Base-by-base conservation (phyloP, 2,797 vertebrate species). In the Lithobates pipiens region DNA sequence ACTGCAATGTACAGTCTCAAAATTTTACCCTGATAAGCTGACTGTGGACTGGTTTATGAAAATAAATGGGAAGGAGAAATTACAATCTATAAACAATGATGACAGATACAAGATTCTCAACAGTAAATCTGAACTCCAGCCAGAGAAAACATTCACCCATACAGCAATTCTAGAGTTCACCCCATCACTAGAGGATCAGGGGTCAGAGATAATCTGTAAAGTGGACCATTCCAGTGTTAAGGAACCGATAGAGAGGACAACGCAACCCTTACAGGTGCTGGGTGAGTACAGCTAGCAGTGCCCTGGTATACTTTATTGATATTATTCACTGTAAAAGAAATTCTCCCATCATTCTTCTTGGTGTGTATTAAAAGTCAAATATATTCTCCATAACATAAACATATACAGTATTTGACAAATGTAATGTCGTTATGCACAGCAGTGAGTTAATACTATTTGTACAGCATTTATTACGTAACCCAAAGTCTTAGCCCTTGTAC, bases 191-290 rank as follows among this genome's bases (percentile, higher is more conserved):
- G 46, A 21, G 25, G 77, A 85, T 10, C 69, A 68, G 50, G 70
- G 42, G 7, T 27, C 81, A 36, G 81, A 68, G 44, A 68, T 83
- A 39, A 83, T 83, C 81, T 83, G 73, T 23, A 76, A 61, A 76
- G 70, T 57, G 13, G 4, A 16, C 5, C 42, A 57, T 76, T 46
- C 71, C 70, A 75, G 44, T 63, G 71, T 76, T 39, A 23, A 65
- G 27, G 36, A 74, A 18, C 57, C 69, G 1, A 21, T 4, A 11
- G 68, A 85, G 18, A 65, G 70, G 46, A 25, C 25, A 8, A 67
- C 63, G 10, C 54, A 44, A 68, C 42, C 46, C 4, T 16, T 76
- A 83, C 73, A 83, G 16, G 72, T 76, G 32, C 16, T 21, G 29
- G 63, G 72, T 83, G 44, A 54, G 61, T 68, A 2, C 18, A 46